These are phyloP conservation scores for Chloroclysta siterata DNA, from an alignment of 2,888 invertebrate genomes.

Conservation along the genomic window DNA sequence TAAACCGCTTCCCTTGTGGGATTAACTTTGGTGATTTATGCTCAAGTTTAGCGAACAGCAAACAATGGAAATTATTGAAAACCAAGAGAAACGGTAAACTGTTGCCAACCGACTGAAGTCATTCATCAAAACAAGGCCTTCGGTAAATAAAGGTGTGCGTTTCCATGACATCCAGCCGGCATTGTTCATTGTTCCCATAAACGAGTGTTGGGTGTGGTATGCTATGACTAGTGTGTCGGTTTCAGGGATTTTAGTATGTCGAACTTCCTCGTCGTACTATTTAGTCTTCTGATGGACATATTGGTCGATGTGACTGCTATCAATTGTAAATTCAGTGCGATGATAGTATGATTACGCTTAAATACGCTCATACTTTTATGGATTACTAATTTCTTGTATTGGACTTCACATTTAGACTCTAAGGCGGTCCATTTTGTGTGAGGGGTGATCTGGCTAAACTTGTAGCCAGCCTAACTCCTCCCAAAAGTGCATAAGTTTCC, in stretches of 20 bases:
- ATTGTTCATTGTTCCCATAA: constrained; percentile 27
- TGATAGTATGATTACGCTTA: too few species aligned
- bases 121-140: constrained; percentile 11
- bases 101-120: neutral
- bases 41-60: neutral
- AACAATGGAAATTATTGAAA: constrained; percentile 10
- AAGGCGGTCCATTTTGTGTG: too few species aligned
- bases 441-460: too few species aligned
- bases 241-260: constrained; percentile 1
- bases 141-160: constrained; percentile 14
- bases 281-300: neutral
- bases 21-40: neutral
- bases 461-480: too few species aligned
- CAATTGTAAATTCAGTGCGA: too few species aligned
- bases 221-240: neutral
- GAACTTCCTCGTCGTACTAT: neutral
- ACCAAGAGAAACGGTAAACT: constrained; percentile 1
- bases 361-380: too few species aligned
- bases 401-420: too few species aligned
- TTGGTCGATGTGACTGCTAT: neutral
- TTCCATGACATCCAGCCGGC: constrained; percentile 8
- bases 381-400: too few species aligned
- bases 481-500: too few species aligned
- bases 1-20: too few species aligned
- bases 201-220: neutral